Conservation (phyloP, 2,113 vertebrate species). For the Paramormyrops kingsleyae region DNA sequence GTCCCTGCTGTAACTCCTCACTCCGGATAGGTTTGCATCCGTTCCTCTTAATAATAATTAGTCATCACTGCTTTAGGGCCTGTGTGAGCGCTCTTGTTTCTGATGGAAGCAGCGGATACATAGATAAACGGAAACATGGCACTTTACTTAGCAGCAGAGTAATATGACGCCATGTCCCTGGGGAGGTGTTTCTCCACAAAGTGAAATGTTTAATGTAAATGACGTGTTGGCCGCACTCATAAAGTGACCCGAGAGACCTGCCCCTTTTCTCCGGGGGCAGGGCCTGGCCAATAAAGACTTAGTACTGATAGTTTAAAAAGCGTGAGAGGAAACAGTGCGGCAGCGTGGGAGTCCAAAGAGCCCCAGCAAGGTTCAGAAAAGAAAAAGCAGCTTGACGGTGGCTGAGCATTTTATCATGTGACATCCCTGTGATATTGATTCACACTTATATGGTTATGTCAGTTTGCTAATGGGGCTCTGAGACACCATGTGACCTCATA, state of each 20-base stretch:
- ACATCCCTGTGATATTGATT: neutral
- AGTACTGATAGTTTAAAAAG: neutral
- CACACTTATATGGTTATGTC: neutral
- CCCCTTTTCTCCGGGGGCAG: neutral
- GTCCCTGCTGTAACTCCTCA: neutral
- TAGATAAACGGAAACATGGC: neutral
- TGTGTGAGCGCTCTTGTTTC: neutral
- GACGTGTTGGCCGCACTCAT: neutral
- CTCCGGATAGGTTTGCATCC: neutral
- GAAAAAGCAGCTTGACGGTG: neutral
- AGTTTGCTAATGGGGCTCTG: neutral
- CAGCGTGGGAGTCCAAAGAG: neutral
- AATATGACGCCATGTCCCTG: neutral
- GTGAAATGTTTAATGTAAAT: neutral
- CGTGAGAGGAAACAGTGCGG: neutral
- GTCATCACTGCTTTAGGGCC: neutral
- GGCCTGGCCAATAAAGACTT: neutral
- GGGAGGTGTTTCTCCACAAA: neutral
- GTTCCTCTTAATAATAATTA: conserved; percentile 7
- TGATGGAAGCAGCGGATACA: neutral
- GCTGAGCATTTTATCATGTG: neutral
- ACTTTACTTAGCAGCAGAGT: neutral
- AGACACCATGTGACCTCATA: neutral
- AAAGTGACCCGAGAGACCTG: neutral
- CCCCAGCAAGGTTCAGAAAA: neutral